Conservation (phyloP, 2,888 invertebrate species). For the Proisotoma minuta region DNA sequence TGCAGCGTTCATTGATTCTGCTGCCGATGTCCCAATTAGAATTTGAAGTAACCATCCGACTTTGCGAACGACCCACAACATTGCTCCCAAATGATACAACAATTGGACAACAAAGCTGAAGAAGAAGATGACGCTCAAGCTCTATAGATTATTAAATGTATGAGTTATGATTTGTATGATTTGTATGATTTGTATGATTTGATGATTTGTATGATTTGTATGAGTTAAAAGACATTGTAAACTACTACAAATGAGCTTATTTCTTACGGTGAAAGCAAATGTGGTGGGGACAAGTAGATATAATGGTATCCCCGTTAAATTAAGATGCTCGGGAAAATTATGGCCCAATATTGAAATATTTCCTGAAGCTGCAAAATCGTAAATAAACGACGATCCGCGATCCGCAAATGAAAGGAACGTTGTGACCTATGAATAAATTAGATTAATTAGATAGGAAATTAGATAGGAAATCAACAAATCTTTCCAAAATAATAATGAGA, state of each 20-base stretch:
- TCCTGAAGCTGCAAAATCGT: conserved; percentile 57
- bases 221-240: too few species aligned
- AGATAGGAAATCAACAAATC: neutral
- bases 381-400: conserved; percentile 78
- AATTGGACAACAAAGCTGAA: conserved; percentile 86
- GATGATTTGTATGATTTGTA: too few species aligned
- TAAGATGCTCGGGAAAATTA: neutral
- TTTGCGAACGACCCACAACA: conserved; percentile 76
- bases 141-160: conserved; percentile 56
- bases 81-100: conserved; percentile 78
- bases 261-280: conserved; percentile 80
- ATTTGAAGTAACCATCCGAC: conserved; percentile 63
- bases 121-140: conserved; percentile 86
- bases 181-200: too few species aligned
- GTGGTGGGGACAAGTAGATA: conserved; percentile 53
- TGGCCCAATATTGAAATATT: conserved; percentile 3
- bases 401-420: conserved; percentile 74
- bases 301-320: neutral
- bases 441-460: neutral
- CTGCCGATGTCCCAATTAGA: conserved; percentile 79
- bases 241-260: neutral
- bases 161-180: too few species aligned
- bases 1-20: conserved; percentile 87
- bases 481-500: neutral
- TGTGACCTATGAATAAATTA: conserved; percentile 56